These are phyloP conservation scores for Caranx ignobilis DNA, from an alignment of 2,113 vertebrate species.

Conservation along the genomic window DNA sequence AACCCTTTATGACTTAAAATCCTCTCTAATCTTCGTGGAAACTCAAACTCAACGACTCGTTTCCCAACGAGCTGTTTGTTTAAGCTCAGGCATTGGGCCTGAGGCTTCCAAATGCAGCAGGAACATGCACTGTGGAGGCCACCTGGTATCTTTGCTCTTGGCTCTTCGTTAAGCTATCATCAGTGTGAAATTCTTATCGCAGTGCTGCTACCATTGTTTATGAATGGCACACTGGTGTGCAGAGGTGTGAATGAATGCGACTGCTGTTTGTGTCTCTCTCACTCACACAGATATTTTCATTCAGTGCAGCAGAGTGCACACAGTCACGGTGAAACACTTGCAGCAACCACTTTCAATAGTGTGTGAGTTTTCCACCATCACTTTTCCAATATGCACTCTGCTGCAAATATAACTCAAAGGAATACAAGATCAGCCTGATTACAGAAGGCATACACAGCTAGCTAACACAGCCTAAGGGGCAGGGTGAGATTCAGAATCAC, in stretches of 20 bases:
- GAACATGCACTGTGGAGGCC: slow-evolving; percentile 11
- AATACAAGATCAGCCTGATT: slow-evolving; percentile 38
- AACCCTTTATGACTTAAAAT: slow-evolving; percentile 76
- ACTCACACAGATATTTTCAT: slow-evolving; percentile 10
- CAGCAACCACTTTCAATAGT: slow-evolving; percentile 40
- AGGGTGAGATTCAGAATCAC: slow-evolving; percentile 36
- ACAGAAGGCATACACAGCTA: slow-evolving; percentile 33
- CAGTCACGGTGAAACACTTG: slow-evolving; percentile 50
- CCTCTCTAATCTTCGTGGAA: slow-evolving; percentile 81
- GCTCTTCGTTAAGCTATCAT: slow-evolving; percentile 39
- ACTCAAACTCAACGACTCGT: slow-evolving; percentile 72
- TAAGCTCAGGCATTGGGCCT: slow-evolving; percentile 52
- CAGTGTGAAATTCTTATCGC: slow-evolving; percentile 56
- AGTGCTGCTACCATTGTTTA: slow-evolving; percentile 53
- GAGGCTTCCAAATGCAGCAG: slow-evolving; percentile 39
- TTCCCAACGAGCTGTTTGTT: slow-evolving; percentile 76
- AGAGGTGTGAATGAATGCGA: slow-evolving; percentile 54
- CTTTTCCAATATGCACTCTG: slow-evolving; percentile 40
- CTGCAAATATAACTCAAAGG: slow-evolving; percentile 47
- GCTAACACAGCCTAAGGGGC: slow-evolving; percentile 23
- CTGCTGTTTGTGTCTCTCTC: slow-evolving; percentile 25
- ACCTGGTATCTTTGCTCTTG: slow-evolving; percentile 31
- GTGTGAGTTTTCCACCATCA: slow-evolving; percentile 48
- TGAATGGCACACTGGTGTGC: slow-evolving; percentile 61
- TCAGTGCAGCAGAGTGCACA: neutral